Percentiles rank a stretch among this genome's conserved stretches.
Evolutionary conservation across 2,113 vertebrate species (phyloP).

Genomic region (Noctilio leporinus): DNA sequence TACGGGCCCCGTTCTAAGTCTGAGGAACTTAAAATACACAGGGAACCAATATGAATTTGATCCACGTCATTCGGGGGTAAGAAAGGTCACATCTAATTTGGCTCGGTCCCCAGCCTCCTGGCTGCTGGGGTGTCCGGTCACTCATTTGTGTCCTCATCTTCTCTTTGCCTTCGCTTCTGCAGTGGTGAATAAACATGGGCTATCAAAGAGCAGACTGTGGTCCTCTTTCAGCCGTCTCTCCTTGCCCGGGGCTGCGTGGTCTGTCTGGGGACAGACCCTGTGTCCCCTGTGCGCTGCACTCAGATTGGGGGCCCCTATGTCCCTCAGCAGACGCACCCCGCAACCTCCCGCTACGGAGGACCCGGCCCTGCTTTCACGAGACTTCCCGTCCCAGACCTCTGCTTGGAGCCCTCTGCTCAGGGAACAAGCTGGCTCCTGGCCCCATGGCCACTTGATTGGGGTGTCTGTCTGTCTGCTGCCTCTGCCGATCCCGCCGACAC

Average conservation of each 20-base stretch:
- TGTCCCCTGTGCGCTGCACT: neutral
- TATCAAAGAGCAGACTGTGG: neutral
- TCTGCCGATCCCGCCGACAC: neutral
- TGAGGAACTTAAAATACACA: neutral
- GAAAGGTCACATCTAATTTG: neutral
- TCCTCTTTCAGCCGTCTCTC: neutral
- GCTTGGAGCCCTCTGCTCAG: neutral
- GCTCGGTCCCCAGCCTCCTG: neutral
- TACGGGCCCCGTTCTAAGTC: neutral
- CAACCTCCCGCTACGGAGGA: accelerated
- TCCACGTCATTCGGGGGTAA: neutral
- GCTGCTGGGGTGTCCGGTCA: neutral
- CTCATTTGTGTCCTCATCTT: neutral
- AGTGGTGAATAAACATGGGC: neutral
- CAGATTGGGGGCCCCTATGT: neutral
- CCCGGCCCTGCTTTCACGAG: neutral
- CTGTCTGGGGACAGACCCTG: neutral
- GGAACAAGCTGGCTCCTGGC: neutral
- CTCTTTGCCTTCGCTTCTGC: neutral
- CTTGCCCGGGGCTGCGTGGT: neutral
- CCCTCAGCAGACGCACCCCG: neutral
- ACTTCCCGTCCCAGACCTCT: too few species aligned
- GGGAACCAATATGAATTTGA: neutral
- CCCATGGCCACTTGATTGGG: neutral
- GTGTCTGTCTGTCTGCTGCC: neutral